Evolutionary conservation across 2,797 vertebrate species (phyloP).

Genomic region (Erethizon dorsatum): DNA sequence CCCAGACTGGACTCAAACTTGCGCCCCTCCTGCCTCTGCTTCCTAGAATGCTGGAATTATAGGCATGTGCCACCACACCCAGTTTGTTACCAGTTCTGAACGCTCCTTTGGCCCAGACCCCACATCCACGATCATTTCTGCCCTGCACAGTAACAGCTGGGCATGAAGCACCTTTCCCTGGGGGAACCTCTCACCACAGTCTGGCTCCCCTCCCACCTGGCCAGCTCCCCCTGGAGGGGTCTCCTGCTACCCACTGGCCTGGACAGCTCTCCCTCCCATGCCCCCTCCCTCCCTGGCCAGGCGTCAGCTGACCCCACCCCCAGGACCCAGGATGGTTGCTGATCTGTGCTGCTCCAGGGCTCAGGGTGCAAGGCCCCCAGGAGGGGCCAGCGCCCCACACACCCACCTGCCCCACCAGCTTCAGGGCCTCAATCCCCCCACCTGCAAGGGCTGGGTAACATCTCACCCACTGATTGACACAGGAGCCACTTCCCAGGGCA

Average conservation of each 20-base stretch:
- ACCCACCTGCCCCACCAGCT: neutral
- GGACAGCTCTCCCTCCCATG: too few relatives aligned
- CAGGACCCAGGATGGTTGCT: accelerated
- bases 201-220: neutral
- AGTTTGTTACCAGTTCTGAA: too few relatives aligned
- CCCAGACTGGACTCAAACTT: neutral
- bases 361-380: neutral
- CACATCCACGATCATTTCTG: accelerated
- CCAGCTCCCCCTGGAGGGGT: neutral
- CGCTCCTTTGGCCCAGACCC: neutral
- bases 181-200: accelerated
- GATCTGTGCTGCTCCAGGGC: neutral
- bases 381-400: neutral
- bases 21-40: neutral
- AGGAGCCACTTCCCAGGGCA: conserved; percentile 13
- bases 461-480: neutral
- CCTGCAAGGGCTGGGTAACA: neutral
- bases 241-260: too few relatives aligned
- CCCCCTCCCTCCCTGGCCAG: too few relatives aligned
- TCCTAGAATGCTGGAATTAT: neutral
- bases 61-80: neutral
- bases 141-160: accelerated
- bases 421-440: neutral
- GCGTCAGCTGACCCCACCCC: neutral
- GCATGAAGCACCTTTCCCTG: accelerated